A percentile compares a stretch with the other conserved stretches of the same genome.
phyloP scores from a whole-genome alignment of 2,888 invertebrate genomes.

The Eupithecia centaureata region DNA sequence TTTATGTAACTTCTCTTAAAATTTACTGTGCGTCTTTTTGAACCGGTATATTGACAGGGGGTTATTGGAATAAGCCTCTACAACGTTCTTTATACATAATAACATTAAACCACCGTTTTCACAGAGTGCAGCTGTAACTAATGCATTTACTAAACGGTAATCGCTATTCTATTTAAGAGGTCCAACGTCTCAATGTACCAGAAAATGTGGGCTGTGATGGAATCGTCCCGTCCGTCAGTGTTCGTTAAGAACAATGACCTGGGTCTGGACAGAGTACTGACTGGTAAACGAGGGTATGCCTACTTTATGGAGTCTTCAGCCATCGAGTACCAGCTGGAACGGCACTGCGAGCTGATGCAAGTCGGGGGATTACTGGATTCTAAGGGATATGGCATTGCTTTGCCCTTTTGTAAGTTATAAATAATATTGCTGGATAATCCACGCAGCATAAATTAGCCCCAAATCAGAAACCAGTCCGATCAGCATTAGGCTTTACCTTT shows the following conservation, averaged over 20 bases:
- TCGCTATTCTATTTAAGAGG: conserved; percentile 82
- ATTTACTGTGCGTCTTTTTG: too few species aligned
- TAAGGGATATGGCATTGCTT: conserved; percentile 96
- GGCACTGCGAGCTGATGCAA: conserved; percentile 93
- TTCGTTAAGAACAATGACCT: conserved; percentile 93
- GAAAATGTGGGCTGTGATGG: conserved; percentile 97
- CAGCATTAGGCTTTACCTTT: too few species aligned
- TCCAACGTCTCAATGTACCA: conserved; percentile 95
- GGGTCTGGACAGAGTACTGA: conserved; percentile 93
- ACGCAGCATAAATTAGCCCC: too few species aligned
- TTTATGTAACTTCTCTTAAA: too few species aligned
- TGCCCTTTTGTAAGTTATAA: conserved; percentile 90
- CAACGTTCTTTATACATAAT: too few species aligned
- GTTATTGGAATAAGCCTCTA: too few species aligned
- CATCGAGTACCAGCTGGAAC: conserved; percentile 95
- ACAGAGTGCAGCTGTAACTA: too few species aligned
- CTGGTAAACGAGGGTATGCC: conserved; percentile 92
- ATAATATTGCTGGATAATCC: too few species aligned
- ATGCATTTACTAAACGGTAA: too few species aligned
- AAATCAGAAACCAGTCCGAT: too few species aligned
- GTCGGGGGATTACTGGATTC: conserved; percentile 91
- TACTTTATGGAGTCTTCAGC: conserved; percentile 98
- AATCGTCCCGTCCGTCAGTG: conserved; percentile 91
- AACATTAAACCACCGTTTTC: too few species aligned
- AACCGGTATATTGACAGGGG: too few species aligned